phyloP scores from a whole-genome alignment of 2,888 invertebrate species.

The Volucella inanis region DNA sequence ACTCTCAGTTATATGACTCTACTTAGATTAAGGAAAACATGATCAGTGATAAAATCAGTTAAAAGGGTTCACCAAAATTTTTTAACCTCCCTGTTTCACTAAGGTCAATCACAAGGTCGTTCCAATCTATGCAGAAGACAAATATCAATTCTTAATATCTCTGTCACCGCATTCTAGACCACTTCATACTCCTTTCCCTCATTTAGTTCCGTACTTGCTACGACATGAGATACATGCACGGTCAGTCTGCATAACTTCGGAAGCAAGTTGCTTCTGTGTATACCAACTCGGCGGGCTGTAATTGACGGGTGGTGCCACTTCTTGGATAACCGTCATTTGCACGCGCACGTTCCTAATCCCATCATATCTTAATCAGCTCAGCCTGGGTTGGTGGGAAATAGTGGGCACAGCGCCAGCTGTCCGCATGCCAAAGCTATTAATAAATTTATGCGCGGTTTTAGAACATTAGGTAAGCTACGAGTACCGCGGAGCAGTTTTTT shows the following conservation, averaged over 20 bases:
- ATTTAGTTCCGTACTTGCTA: slow-evolving; percentile 51
- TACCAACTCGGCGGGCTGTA: slow-evolving; percentile 16
- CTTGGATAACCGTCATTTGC: slow-evolving; percentile 25
- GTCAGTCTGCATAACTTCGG: slow-evolving; percentile 23
- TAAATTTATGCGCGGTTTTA: slow-evolving; percentile 12
- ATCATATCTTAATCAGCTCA: slow-evolving; percentile 28
- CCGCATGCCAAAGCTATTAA: slow-evolving; percentile 42
- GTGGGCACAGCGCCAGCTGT: slow-evolving; percentile 16
- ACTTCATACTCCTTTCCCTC: slow-evolving; percentile 16
- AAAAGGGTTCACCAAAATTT: slow-evolving; percentile 42
- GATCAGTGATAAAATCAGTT: not conserved
- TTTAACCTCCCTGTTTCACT: slow-evolving; percentile 52
- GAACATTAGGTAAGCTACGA: slow-evolving; percentile 7
- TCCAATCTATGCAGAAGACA: not conserved
- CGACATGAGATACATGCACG: slow-evolving; percentile 47
- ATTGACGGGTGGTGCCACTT: slow-evolving; percentile 33
- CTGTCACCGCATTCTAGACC: slow-evolving; percentile 28
- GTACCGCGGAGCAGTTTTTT: not conserved
- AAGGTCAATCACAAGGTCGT: slow-evolving; percentile 55
- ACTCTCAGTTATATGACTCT: slow-evolving; percentile 3
- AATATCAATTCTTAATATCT: slow-evolving; percentile 22
- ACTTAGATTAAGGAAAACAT: slow-evolving; percentile 55
- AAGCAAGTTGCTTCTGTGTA: slow-evolving; percentile 35
- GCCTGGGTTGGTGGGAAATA: slow-evolving; percentile 8
- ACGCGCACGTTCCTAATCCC: slow-evolving; percentile 13